Conservation (phyloP, 2,113 vertebrate species). For the Excalfactoria chinensis region DNA sequence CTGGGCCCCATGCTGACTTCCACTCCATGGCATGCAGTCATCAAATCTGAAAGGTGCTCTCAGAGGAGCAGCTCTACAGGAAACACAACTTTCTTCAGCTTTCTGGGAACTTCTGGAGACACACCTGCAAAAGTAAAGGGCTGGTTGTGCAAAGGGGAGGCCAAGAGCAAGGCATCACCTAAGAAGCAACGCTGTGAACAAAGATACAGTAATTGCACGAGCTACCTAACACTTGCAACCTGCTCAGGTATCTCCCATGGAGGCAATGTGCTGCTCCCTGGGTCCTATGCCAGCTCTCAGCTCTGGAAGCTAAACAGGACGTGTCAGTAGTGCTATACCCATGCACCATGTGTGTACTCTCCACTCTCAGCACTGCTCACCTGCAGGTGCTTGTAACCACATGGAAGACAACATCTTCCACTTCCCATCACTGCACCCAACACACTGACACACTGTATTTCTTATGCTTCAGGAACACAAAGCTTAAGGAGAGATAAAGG, state of each 20-base stretch:
- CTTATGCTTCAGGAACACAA: neutral
- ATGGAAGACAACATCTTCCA: neutral
- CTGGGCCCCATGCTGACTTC: neutral
- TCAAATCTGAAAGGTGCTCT: too few species aligned
- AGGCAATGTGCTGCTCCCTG: accelerated
- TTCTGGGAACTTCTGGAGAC: neutral
- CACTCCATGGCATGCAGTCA: neutral
- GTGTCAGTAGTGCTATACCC: neutral
- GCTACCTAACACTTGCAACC: neutral
- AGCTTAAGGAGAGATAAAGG: neutral
- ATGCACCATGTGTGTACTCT: neutral
- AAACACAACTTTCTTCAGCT: neutral
- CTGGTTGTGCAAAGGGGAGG: neutral
- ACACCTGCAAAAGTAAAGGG: neutral
- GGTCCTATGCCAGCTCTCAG: neutral
- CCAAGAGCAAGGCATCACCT: neutral
- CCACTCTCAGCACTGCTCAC: neutral
- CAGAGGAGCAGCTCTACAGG: neutral
- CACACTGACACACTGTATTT: neutral
- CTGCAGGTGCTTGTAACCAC: accelerated
- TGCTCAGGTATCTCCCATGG: accelerated
- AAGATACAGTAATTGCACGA: neutral
- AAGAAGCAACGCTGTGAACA: neutral
- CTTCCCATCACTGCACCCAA: neutral
- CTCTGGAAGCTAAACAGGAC: neutral